phyloP scores from a whole-genome alignment of 2,888 invertebrate species.

The Hoplodrina blanda region DNA sequence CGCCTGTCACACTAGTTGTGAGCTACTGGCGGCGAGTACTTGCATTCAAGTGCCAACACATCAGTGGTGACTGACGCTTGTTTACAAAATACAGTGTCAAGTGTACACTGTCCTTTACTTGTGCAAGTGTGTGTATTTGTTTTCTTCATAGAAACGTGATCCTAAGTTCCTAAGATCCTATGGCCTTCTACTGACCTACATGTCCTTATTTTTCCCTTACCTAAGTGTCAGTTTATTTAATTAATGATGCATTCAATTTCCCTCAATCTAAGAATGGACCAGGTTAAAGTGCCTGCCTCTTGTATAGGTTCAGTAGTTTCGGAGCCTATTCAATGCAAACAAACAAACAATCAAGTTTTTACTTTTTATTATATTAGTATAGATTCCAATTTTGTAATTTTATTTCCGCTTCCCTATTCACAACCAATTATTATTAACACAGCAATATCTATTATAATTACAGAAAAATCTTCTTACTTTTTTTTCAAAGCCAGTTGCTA shows the following conservation, averaged over 20 bases:
- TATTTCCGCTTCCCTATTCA: no score
- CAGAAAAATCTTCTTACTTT: background rate
- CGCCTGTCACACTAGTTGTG: conserved; percentile 38
- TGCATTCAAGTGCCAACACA: conserved; percentile 56
- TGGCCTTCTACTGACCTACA: background rate
- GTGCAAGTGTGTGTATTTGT: conserved; percentile 10
- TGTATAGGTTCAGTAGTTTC: no score
- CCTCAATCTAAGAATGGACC: no score
- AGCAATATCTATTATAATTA: background rate
- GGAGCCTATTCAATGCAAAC: no score
- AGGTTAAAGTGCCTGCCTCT: no score
- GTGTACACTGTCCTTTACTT: conserved; percentile 32
- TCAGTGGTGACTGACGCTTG: conserved; percentile 46
- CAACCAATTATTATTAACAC: no score
- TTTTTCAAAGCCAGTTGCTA: conserved; percentile 18
- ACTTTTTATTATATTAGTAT: no score
- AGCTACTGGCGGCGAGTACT: conserved; percentile 45
- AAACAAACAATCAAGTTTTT: no score
- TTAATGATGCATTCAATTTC: no score
- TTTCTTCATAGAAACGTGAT: conserved; percentile 18
- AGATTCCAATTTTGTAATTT: no score
- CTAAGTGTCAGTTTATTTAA: no score
- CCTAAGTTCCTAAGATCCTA: background rate
- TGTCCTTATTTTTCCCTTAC: background rate
- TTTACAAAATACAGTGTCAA: conserved; percentile 50